A percentile compares a stretch with the other conserved stretches of the same genome.
These are phyloP conservation scores for Larimichthys polyactis DNA, from an alignment of 2,113 vertebrate species.

Conservation along the genomic window DNA sequence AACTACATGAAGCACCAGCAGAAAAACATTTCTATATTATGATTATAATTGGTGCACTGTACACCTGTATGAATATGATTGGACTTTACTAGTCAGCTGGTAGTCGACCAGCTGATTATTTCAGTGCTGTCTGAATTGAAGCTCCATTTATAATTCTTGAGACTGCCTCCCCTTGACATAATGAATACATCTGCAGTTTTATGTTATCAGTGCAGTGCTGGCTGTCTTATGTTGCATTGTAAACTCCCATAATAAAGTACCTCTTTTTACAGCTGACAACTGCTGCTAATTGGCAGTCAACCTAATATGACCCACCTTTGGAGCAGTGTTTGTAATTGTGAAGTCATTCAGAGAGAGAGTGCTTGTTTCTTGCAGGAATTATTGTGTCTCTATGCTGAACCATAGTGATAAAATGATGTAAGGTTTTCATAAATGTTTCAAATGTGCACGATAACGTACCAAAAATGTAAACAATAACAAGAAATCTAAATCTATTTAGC, in stretches of 20 bases:
- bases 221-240: not conserved
- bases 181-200: not conserved
- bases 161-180: not conserved
- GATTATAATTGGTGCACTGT: not conserved
- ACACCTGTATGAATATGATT: not conserved
- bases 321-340: not conserved
- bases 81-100: no score
- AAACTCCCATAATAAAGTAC: not conserved
- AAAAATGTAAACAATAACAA: not conserved
- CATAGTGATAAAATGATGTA: not conserved
- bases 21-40: not conserved
- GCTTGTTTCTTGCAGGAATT: not conserved
- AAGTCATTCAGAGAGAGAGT: not conserved
- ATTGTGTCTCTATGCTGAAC: not conserved
- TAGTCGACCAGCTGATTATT: not conserved
- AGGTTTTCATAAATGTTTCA: not conserved
- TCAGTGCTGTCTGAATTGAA: not conserved
- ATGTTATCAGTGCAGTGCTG: not conserved
- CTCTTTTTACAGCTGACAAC: conserved; percentile 2
- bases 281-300: conserved; percentile 7
- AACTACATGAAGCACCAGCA: not conserved
- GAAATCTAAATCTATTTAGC: not conserved
- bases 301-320: not conserved
- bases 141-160: not conserved
- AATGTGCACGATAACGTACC: not conserved